Conservation (phyloP, 2,888 invertebrate species). For the Ceramica pisi region DNA sequence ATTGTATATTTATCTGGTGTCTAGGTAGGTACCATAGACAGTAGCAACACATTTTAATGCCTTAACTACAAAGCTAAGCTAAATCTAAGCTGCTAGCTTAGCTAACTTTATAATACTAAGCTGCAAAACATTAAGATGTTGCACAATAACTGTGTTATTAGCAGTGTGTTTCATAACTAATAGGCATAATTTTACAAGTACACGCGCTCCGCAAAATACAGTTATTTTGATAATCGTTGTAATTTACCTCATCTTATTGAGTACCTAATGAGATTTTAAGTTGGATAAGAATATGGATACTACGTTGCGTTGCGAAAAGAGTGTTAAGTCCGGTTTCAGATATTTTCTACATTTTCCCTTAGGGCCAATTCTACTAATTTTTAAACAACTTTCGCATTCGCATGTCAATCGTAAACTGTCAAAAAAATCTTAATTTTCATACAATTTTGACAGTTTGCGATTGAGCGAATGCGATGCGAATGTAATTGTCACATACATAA, state of each 20-base stretch:
- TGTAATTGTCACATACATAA: too few species aligned
- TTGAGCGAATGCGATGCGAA: too few species aligned
- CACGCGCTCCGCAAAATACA: constrained; percentile 33
- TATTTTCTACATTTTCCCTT: neutral
- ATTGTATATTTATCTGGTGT: too few species aligned
- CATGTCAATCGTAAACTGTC: too few species aligned
- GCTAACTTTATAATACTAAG: constrained; percentile 13
- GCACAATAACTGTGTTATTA: constrained; percentile 41
- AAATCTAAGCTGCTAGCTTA: neutral
- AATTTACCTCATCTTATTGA: constrained; percentile 41
- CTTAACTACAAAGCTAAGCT: neutral
- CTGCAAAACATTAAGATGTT: constrained; percentile 40
- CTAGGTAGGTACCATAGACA: too few species aligned
- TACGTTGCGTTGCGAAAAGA: too few species aligned
- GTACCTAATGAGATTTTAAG: constrained; percentile 26
- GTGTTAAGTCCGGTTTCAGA: neutral
- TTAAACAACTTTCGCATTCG: too few species aligned
- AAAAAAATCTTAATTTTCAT: too few species aligned
- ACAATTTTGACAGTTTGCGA: too few species aligned
- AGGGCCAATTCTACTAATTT: too few species aligned
- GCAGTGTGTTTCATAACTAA: constrained; percentile 54
- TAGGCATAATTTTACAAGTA: constrained; percentile 49
- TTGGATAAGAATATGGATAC: constrained; percentile 1
- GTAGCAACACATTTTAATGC: neutral
- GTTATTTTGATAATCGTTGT: constrained; percentile 54